Evolutionary conservation across 2,888 invertebrate species (phyloP), one percentile per base, ranked within the genome.

Genomic region (Hirtodrosophila alboralis): DNA sequence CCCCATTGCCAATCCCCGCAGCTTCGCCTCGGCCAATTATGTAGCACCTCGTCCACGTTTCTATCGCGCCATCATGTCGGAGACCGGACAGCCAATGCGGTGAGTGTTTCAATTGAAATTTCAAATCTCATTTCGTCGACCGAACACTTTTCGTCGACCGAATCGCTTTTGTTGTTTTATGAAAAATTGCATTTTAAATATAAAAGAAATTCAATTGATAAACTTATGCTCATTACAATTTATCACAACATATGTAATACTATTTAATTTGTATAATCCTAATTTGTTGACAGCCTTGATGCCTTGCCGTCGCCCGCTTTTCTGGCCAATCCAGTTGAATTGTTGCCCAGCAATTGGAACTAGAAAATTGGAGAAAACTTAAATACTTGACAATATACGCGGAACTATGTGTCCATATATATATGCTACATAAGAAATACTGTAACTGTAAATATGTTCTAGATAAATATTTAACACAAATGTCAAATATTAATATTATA

Each of bases 261-360:
- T 4, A 6, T 7, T 2, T 7, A 6, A 28, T 16, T 10, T 23
- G 4, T 9, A 8, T 14, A 28, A 14, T 16, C 21, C 5, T 4
- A 4, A 43, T n/a, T 7, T 5, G n/a, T 31, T 27, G 41, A 21
- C 40, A 77, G 77, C 44, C 23, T 74, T 16, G 60, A 69, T 2
- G 81, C 66, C n/a, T 33, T 86, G 70, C 79, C 87, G 9, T 70
- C 87, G 9, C 74, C 84, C 6, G 70, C 77, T 21, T 87, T 86
- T 48, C 74, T 88, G 49, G 66, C 67, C 34, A 69, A 68, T 37
- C 86, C 83, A 0, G 53, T 88, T 8, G 79, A 83, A 40, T 52
- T 89, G 31, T 75, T 89, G 63, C 85, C 86, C 30, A 87, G 75
- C 65, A 84, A 81, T 63, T 88, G 88, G 89, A 66, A 70, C 27